Evolutionary conservation across 2,888 invertebrate genomes (phyloP).

Genomic region (Dascillus cervinus): DNA sequence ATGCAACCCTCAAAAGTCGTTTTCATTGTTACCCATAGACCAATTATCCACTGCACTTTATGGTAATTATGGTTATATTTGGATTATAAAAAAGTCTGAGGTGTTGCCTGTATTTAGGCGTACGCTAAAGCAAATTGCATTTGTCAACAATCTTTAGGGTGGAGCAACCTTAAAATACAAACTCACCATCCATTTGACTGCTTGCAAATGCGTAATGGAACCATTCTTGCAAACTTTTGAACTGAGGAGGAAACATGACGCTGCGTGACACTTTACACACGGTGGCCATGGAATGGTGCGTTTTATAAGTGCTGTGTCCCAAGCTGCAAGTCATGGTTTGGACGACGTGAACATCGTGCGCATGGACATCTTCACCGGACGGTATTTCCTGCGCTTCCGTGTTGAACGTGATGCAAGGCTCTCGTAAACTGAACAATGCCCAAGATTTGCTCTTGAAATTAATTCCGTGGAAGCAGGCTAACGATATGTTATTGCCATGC

Average conservation of each 20-base stretch:
- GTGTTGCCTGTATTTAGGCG: too few species aligned
- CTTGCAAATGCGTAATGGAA: slow-evolving; percentile 94
- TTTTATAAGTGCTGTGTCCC: slow-evolving; percentile 61
- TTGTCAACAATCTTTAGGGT: too few species aligned
- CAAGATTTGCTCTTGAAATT: slow-evolving; percentile 94
- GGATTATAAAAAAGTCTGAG: too few species aligned
- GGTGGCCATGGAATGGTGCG: slow-evolving; percentile 87
- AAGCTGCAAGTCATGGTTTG: slow-evolving; percentile 86
- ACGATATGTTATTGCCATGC: slow-evolving; percentile 81
- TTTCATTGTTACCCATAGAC: too few species aligned
- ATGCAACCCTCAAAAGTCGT: too few species aligned
- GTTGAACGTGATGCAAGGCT: slow-evolving; percentile 87
- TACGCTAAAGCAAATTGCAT: too few species aligned
- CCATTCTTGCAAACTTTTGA: slow-evolving; percentile 91
- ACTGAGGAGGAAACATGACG: slow-evolving; percentile 91
- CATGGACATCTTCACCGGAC: too few species aligned
- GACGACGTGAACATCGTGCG: slow-evolving; percentile 69
- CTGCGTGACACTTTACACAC: slow-evolving; percentile 88
- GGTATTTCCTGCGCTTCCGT: slow-evolving; percentile 87
- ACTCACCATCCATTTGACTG: slow-evolving; percentile 84
- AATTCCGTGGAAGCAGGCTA: slow-evolving; percentile 96
- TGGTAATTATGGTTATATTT: too few species aligned
- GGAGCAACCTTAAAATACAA: too few species aligned
- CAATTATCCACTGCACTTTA: too few species aligned
- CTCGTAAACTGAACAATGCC: slow-evolving; percentile 90